phyloP scores from a whole-genome alignment of 2,797 vertebrate species.

The Macrochelys suwanniensis region DNA sequence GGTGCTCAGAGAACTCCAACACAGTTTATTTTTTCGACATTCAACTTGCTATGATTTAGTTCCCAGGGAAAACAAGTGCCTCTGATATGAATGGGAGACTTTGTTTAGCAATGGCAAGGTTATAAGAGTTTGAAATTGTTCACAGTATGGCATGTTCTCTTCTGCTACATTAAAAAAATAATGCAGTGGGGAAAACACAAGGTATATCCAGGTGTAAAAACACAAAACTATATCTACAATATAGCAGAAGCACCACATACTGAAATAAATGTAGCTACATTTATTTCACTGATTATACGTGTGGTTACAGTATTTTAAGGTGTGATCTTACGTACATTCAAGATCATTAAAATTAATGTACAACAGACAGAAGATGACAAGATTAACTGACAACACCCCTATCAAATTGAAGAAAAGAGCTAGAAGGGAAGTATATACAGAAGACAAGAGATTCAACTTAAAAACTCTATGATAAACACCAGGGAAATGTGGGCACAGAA shows the following conservation, averaged over 20 bases:
- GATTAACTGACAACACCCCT: not conserved
- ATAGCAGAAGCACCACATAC: not conserved
- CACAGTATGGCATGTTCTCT: not conserved
- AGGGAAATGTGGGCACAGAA: not conserved
- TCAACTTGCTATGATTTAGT: conserved; percentile 42
- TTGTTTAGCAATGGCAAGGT: conserved; percentile 43
- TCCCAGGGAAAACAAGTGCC: conserved; percentile 45
- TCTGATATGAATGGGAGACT: conserved; percentile 49
- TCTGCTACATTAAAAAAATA: not conserved
- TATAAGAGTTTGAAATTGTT: conserved; percentile 34
- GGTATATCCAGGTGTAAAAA: not conserved
- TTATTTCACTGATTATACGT: not conserved
- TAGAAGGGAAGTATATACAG: not conserved
- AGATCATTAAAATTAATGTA: not conserved
- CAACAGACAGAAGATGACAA: not conserved
- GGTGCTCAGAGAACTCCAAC: conserved; percentile 32
- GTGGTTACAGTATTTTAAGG: not conserved
- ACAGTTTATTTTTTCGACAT: conserved; percentile 15
- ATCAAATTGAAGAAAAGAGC: not conserved
- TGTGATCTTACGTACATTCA: not conserved
- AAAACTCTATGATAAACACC: not conserved
- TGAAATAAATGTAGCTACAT: not conserved
- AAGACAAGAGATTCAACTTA: not conserved
- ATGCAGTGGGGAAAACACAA: not conserved
- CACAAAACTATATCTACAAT: not conserved